Evolutionary conservation across 1,140 invertebrate species (phyloP).

Genomic region (Venturia canescens): DNA sequence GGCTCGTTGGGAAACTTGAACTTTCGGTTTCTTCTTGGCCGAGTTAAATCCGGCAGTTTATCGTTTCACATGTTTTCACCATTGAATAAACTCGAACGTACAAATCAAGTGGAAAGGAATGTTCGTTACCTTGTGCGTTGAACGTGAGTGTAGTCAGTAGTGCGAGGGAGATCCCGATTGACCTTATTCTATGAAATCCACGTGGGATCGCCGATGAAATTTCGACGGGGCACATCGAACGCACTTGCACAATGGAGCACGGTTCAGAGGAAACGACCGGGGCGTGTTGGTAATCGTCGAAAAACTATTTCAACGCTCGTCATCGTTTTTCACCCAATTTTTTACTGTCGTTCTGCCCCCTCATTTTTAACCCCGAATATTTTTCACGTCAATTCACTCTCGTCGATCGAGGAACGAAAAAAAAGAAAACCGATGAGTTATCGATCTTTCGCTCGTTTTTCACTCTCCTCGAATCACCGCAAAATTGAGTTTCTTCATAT

Average conservation of each 20-base stretch:
- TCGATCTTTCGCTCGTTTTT: not conserved
- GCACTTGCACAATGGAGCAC: not conserved
- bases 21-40: not conserved
- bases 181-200: conserved; percentile 12
- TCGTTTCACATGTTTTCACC: not conserved
- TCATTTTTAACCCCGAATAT: not conserved
- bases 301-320: not conserved
- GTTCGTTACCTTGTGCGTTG: not conserved
- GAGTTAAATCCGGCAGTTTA: not conserved
- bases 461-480: not conserved
- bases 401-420: not conserved
- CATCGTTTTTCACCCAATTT: not conserved
- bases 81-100: not conserved
- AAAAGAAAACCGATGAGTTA: not conserved
- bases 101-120: not conserved
- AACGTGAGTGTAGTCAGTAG: not conserved
- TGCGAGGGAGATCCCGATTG: conserved; percentile 15
- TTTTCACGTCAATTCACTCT: not conserved
- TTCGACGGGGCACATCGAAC: conserved; percentile 3
- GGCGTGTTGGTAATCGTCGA: too few species aligned
- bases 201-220: conserved; percentile 5
- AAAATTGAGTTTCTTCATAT: not conserved
- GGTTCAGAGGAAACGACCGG: not conserved
- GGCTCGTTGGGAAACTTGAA: not conserved
- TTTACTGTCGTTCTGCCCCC: not conserved